Evolutionary conservation across 2,888 invertebrate species (phyloP).

Genomic region (Oeneis ivallda): DNA sequence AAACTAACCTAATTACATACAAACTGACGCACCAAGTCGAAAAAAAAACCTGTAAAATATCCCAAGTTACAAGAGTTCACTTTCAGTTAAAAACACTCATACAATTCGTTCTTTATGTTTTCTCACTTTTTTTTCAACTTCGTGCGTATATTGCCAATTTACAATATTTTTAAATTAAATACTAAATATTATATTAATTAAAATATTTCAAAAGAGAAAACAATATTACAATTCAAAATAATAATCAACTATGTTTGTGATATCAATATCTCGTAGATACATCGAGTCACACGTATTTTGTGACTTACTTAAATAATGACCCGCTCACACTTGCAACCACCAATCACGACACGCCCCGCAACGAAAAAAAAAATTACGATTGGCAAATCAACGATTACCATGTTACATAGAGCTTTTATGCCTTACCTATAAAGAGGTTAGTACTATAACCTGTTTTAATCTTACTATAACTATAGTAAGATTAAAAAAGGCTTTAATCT

Average conservation of each 20-base stretch:
- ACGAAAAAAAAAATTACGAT: too few relatives aligned
- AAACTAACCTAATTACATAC: constrained; percentile 29
- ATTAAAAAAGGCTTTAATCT: too few relatives aligned
- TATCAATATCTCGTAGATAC: constrained; percentile 31
- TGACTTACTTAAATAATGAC: constrained; percentile 25
- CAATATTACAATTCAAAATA: constrained; percentile 29
- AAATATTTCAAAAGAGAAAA: constrained; percentile 33
- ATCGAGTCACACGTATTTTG: constrained; percentile 31
- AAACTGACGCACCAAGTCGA: constrained; percentile 28
- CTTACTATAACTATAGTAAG: too few relatives aligned
- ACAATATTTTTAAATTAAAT: constrained; percentile 48
- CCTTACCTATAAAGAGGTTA: too few relatives aligned
- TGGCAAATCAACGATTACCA: too few relatives aligned
- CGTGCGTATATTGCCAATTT: constrained; percentile 43
- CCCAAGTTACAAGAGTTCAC: too few relatives aligned
- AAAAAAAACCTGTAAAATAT: constrained; percentile 8
- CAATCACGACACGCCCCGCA: not conserved
- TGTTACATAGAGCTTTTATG: too few relatives aligned
- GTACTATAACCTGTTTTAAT: too few relatives aligned
- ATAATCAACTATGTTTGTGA: constrained; percentile 27
- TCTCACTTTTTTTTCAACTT: constrained; percentile 30
- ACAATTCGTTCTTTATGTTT: not conserved
- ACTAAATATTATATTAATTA: constrained; percentile 48
- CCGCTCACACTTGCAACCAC: not conserved
- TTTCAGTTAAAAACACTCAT: too few relatives aligned